phyloP scores from a whole-genome alignment of 2,113 vertebrate species.

The Corythornis vintsioides region DNA sequence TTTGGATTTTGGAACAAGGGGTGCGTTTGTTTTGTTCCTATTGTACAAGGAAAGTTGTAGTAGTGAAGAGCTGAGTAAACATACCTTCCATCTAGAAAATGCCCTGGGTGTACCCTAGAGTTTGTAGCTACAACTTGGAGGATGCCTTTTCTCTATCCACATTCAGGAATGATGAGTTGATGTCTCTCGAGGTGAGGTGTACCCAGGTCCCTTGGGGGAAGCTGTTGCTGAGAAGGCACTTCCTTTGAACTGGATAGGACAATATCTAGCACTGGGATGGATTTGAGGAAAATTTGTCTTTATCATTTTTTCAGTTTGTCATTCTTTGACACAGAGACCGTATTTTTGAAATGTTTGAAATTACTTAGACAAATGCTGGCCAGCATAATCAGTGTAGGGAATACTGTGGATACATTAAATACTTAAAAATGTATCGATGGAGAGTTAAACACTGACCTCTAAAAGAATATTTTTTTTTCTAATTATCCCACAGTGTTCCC shows the following conservation, averaged over 20 bases:
- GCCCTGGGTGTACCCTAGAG: not conserved
- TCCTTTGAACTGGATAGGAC: not conserved
- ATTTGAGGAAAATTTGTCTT: not conserved
- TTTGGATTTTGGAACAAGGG: slow-evolving; percentile 32
- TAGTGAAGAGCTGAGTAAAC: not conserved
- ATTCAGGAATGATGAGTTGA: not conserved
- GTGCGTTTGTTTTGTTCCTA: not conserved
- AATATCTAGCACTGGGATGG: not conserved
- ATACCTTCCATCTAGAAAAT: not conserved
- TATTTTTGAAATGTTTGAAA: not conserved
- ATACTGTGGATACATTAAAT: not conserved
- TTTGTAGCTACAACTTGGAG: not conserved
- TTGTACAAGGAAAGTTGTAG: not conserved
- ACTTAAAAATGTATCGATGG: not conserved
- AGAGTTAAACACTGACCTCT: not conserved
- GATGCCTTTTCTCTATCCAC: not conserved
- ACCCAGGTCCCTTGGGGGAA: not conserved
- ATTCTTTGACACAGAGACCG: not conserved
- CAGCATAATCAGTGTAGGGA: not conserved
- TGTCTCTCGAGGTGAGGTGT: not conserved
- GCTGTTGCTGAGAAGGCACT: fast-evolving
- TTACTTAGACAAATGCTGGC: not conserved
- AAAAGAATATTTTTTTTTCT: not conserved
- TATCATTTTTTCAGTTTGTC: not conserved
- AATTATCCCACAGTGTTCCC: not conserved